Evolutionary conservation across 2,888 invertebrate genomes (phyloP).

Genomic region (Schizaphis graminum): DNA sequence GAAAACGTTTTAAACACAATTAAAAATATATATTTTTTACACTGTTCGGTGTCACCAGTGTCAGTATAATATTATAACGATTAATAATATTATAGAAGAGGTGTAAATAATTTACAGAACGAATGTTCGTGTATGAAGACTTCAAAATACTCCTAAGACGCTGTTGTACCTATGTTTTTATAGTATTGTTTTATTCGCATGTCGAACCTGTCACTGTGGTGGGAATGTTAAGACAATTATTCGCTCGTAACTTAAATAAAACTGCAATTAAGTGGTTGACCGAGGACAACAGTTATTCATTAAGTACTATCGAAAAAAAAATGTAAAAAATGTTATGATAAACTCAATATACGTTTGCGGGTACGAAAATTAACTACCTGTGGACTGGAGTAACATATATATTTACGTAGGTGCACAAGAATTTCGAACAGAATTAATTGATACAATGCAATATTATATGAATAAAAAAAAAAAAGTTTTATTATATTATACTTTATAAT

Average conservation of each 20-base stretch:
- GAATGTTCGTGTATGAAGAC: not conserved
- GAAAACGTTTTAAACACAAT: not conserved
- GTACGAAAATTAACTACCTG: not conserved
- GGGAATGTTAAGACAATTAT: not conserved
- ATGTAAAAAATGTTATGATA: not conserved
- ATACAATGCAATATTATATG: not conserved
- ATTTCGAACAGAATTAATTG: not conserved
- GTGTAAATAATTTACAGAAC: not conserved
- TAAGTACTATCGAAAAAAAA: not conserved
- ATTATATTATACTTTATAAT: not conserved
- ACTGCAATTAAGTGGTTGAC: not conserved
- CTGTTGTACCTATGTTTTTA: not conserved
- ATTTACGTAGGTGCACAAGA: not conserved
- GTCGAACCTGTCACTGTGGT: not conserved
- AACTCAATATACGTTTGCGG: not conserved
- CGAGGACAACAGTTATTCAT: not conserved
- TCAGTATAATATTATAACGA: not conserved
- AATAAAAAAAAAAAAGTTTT: not conserved
- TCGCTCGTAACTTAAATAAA: not conserved
- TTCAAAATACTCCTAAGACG: not conserved
- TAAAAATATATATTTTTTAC: not conserved
- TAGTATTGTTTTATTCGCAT: not conserved
- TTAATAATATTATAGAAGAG: not conserved
- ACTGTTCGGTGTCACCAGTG: not conserved
- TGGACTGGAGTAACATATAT: not conserved